phyloP scores from a whole-genome alignment of 2,797 vertebrate genomes.

The Allobates femoralis region DNA sequence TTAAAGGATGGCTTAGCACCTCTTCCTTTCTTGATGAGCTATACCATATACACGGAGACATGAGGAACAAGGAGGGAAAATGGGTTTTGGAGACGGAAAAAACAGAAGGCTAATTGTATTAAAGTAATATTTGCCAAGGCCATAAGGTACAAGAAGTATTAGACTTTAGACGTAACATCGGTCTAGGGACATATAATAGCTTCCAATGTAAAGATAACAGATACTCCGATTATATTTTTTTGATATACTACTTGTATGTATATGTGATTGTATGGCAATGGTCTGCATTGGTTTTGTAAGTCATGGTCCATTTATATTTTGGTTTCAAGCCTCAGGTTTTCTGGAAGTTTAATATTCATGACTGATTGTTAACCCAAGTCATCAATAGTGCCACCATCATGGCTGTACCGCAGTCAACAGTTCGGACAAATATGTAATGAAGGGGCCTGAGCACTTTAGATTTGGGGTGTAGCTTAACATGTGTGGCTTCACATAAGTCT shows the following conservation, averaged over 20 bases:
- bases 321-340: too few species aligned
- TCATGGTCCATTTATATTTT: neutral
- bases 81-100: neutral
- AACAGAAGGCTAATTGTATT: neutral
- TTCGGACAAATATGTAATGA: too few species aligned
- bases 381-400: too few species aligned
- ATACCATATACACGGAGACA: slow-evolving; percentile 55
- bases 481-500: too few species aligned
- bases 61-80: neutral
- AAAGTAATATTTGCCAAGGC: neutral
- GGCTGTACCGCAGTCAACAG: too few species aligned
- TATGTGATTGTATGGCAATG: neutral
- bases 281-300: neutral
- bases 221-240: too few species aligned
- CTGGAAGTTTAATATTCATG: too few species aligned
- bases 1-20: slow-evolving; percentile 76
- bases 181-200: neutral
- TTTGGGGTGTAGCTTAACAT: too few species aligned
- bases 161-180: neutral
- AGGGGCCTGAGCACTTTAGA: too few species aligned
- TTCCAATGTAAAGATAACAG: neutral
- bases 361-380: too few species aligned
- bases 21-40: slow-evolving; percentile 74
- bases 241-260: neutral
- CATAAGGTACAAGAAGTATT: neutral